phyloP scores from a whole-genome alignment of 2,113 vertebrate species.

The Sakesphorus luctuosus region DNA sequence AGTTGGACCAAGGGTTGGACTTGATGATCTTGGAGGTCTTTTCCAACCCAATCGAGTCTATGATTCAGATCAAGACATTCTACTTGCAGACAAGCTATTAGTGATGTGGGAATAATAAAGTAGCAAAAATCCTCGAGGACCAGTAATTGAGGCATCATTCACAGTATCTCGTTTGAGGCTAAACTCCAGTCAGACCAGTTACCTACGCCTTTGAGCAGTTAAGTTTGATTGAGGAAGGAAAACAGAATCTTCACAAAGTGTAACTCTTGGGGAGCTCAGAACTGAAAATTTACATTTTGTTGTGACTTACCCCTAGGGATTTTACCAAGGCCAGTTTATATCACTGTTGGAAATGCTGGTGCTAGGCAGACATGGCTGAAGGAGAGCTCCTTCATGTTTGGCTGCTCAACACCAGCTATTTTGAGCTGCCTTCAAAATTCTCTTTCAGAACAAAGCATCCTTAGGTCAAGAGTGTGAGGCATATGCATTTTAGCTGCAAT shows the following conservation, averaged over 20 bases:
- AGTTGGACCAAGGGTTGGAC: no score
- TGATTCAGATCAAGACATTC: neutral
- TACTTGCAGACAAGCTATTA: neutral
- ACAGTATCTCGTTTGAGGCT: neutral
- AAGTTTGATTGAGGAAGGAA: neutral
- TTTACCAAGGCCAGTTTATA: neutral
- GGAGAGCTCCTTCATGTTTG: neutral
- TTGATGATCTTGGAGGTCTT: no score
- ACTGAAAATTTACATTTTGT: neutral
- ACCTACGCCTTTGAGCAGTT: neutral
- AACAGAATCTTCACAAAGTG: neutral
- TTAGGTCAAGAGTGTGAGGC: neutral
- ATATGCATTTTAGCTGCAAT: neutral
- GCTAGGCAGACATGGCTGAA: neutral
- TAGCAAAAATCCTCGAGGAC: fast-evolving
- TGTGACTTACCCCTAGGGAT: neutral
- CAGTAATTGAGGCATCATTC: neutral
- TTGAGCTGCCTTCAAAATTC: neutral
- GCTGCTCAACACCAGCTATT: neutral
- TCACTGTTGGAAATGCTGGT: neutral
- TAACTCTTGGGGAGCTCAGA: neutral
- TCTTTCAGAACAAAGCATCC: neutral
- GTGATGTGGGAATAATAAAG: neutral
- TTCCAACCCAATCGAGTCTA: no score
- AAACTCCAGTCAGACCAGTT: neutral